Evolutionary conservation across 2,888 invertebrate species (phyloP), one percentile per base, ranked within the genome.

Genomic region (Plagodis dolabraria): DNA sequence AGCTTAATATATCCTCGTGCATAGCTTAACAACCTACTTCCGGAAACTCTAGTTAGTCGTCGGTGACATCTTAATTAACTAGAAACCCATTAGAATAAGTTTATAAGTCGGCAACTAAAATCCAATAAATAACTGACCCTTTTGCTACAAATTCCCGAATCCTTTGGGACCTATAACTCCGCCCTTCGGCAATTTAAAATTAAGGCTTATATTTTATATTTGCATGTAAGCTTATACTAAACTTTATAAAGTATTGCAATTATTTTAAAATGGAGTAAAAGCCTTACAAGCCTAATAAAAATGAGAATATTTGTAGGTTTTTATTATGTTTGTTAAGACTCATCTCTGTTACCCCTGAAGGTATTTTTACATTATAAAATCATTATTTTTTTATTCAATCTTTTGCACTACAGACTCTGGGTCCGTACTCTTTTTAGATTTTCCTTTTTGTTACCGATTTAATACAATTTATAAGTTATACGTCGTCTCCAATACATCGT

Each of bases 101-200:
- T 56, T 63, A 72, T 76, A 75, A 73, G 70, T 74, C 71, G 55
- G 67, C 69, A 75, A 78, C 78, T 78, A 74, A 75, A 71, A 75
- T 72, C 77, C 74, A 76, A 77, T 80, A 79, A 80, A 79, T 77
- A 77, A 78, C 11, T 69, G 66, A 71, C 71, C 70, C 70, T 69
- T 69, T 71, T 73, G 71, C 76, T 75, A 79, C 83, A 82, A 85
- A 85, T 82, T 81, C 75, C 70, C 75, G 75, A 82, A 71, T 81
- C 85, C 79, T 72, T 58, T 5, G 81, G 80, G 86, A 57, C 74
- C 83, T 63, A 75, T 85, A 80, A 79, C 74, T 74, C 72, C 73
- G 63, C 82, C 83, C 82, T 82, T 82, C 65, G 75, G 74, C 74
- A 75, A 75, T 74, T 75, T 64, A 69, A 75, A 82, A 76, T 80